A percentile compares a stretch with the other conserved stretches of the same genome.
phyloP scores from a whole-genome alignment of 2,888 invertebrate species.

The Polydrusus tereticollis region DNA sequence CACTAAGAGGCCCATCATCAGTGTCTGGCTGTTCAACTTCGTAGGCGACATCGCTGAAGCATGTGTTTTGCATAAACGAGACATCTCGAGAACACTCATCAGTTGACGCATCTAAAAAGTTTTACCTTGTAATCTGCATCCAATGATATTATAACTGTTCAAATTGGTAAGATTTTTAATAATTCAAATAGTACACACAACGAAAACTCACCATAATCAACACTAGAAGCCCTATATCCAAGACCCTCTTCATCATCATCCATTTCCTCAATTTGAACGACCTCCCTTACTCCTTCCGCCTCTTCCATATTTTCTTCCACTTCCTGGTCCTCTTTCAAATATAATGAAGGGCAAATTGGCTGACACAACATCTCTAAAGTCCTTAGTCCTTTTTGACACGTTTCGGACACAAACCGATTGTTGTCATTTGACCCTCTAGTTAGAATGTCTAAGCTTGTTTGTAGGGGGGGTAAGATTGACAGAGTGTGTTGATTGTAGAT shows the following conservation, averaged over 20 bases:
- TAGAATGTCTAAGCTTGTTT: conserved; percentile 48
- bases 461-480: conserved; percentile 48
- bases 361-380: conserved; percentile 53
- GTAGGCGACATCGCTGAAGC: neutral
- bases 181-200: no score
- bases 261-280: conserved; percentile 3
- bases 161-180: no score
- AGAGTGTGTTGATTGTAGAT: conserved; percentile 53
- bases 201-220: conserved; percentile 13
- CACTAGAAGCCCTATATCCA: neutral
- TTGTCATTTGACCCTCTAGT: conserved; percentile 45
- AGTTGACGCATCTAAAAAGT: conserved; percentile 22
- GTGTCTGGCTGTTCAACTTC: conserved; percentile 29
- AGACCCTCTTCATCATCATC: conserved; percentile 10
- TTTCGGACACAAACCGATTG: conserved; percentile 41
- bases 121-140: no score
- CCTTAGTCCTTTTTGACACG: conserved; percentile 50
- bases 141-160: no score
- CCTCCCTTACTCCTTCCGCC: neutral
- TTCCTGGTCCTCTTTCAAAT: conserved; percentile 9
- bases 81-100: conserved; percentile 8
- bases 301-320: conserved; percentile 4
- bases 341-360: conserved; percentile 52
- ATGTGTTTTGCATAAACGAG: neutral
- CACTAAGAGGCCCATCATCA: conserved; percentile 22